These are phyloP conservation scores for Xestoiulus laeticollis DNA, from an alignment of 2,888 invertebrate species.

Conservation along the genomic window DNA sequence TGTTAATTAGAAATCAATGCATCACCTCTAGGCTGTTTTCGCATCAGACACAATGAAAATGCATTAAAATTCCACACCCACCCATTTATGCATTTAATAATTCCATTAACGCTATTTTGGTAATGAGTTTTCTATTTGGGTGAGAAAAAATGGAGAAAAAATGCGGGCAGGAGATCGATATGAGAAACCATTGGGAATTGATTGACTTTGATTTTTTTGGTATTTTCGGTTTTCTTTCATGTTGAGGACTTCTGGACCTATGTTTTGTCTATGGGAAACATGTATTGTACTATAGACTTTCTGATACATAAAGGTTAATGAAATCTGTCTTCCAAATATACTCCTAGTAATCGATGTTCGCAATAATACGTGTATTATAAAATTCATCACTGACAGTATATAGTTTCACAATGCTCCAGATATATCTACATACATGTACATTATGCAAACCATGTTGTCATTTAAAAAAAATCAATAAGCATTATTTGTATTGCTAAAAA, in stretches of 20 bases:
- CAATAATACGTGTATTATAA: too few species aligned
- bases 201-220: too few species aligned
- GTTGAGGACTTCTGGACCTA: too few species aligned
- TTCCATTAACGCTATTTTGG: conserved; percentile 12
- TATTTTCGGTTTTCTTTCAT: too few species aligned
- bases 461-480: too few species aligned
- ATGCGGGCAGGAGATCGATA: background rate
- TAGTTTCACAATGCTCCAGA: too few species aligned
- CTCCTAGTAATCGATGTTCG: too few species aligned
- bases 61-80: conserved; percentile 37
- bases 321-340: background rate
- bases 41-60: conserved; percentile 23
- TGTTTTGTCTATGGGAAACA: too few species aligned
- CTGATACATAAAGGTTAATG: background rate
- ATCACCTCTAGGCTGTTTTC: conserved; percentile 39
- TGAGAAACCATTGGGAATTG: background rate
- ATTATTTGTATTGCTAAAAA: too few species aligned
- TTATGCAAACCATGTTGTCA: too few species aligned
- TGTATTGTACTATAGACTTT: background rate
- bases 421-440: too few species aligned
- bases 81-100: conserved; percentile 21
- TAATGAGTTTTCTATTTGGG: conserved; percentile 37
- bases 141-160: background rate
- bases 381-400: too few species aligned
- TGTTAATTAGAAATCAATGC: conserved; percentile 51